Conservation (phyloP, 2,113 vertebrate genomes). For the Thermophis baileyi region DNA sequence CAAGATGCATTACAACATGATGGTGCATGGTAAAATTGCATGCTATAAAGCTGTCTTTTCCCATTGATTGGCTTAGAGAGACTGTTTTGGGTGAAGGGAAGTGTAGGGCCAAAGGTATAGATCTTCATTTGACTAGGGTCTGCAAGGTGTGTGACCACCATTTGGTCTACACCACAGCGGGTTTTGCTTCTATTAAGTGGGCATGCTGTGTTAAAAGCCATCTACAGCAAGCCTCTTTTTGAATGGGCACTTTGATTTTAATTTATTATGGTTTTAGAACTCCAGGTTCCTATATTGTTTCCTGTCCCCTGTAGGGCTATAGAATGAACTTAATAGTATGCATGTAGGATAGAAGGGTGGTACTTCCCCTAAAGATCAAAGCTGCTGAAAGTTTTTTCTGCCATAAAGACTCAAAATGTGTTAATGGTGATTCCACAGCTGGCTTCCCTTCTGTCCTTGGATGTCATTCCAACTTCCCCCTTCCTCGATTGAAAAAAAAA, state of each 20-base stretch:
- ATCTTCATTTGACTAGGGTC: constrained; percentile 9
- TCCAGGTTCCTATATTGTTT: constrained; percentile 48
- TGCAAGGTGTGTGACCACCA: neutral
- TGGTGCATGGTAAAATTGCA: constrained; percentile 57
- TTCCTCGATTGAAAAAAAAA: constrained; percentile 43
- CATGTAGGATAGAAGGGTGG: constrained; percentile 53
- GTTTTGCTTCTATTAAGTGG: constrained; percentile 28
- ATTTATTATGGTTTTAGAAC: constrained; percentile 32
- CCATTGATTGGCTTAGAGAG: constrained; percentile 10
- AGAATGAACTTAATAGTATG: constrained; percentile 64
- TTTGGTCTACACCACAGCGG: constrained; percentile 50
- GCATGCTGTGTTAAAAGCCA: constrained; percentile 39
- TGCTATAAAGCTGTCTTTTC: constrained; percentile 48
- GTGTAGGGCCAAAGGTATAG: neutral
- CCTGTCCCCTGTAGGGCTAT: constrained; percentile 57
- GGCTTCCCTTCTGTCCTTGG: constrained; percentile 71
- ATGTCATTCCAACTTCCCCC: constrained; percentile 64
- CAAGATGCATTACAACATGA: neutral
- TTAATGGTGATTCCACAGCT: constrained; percentile 67
- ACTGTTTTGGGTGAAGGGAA: neutral
- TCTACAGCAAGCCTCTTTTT: constrained; percentile 18
- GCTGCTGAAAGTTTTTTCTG: constrained; percentile 78
- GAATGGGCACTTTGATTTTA: constrained; percentile 44
- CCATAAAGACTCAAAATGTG: constrained; percentile 69
- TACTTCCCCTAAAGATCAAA: constrained; percentile 56